Conservation (phyloP, 2,888 invertebrate genomes). For the Ethmia dodecea region DNA sequence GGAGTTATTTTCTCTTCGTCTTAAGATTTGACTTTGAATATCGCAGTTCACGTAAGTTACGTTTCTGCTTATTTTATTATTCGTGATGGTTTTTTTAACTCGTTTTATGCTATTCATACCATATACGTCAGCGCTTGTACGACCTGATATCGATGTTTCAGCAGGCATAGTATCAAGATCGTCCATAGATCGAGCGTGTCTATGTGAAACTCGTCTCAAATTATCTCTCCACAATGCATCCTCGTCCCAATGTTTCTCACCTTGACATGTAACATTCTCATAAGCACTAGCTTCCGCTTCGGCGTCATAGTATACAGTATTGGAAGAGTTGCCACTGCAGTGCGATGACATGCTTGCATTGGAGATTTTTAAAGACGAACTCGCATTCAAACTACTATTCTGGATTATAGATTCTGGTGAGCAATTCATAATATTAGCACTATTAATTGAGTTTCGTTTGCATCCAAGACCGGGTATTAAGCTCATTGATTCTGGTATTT, state of each 20-base stretch:
- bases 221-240: slow-evolving; percentile 90
- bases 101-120: slow-evolving; percentile 65
- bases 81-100: slow-evolving; percentile 44
- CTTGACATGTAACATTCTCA: slow-evolving; percentile 72
- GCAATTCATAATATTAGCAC: slow-evolving; percentile 37
- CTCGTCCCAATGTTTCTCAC: slow-evolving; percentile 89
- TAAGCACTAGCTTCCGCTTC: slow-evolving; percentile 63
- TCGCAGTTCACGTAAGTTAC: slow-evolving; percentile 89
- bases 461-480: slow-evolving; percentile 66
- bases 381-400: slow-evolving; percentile 31
- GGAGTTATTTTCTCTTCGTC: slow-evolving; percentile 41
- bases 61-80: slow-evolving; percentile 79
- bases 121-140: slow-evolving; percentile 42
- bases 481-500: slow-evolving; percentile 73
- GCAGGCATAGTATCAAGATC: slow-evolving; percentile 80
- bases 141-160: slow-evolving; percentile 32
- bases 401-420: slow-evolving; percentile 39
- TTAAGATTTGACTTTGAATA: slow-evolving; percentile 67
- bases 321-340: slow-evolving; percentile 68
- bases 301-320: slow-evolving; percentile 68
- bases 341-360: slow-evolving; percentile 71
- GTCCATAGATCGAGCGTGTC: slow-evolving; percentile 90
- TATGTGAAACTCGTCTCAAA: slow-evolving; percentile 85
- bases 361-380: slow-evolving; percentile 48
- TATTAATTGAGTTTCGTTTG: slow-evolving; percentile 53